Conservation (phyloP, 2,113 vertebrate genomes). For the Saguinus midas region DNA sequence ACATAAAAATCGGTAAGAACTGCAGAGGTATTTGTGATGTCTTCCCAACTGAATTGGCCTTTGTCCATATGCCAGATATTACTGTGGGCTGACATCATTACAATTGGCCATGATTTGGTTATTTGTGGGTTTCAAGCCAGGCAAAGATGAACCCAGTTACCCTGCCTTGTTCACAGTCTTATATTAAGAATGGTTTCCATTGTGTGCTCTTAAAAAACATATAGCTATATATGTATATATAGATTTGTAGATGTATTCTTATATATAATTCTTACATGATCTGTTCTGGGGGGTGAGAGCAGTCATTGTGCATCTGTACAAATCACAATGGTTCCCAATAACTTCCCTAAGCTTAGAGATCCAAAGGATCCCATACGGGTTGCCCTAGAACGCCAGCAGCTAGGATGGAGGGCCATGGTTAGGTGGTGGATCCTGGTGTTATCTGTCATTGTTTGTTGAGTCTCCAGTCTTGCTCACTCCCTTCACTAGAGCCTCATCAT, state of each 20-base stretch:
- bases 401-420: too few relatives aligned
- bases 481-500: neutral
- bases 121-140: neutral
- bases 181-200: neutral
- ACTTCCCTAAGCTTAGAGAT: neutral
- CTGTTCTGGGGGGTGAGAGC: neutral
- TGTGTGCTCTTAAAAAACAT: neutral
- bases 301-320: neutral
- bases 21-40: neutral
- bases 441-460: neutral
- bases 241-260: too few relatives aligned
- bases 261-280: neutral
- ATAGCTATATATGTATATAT: too few relatives aligned
- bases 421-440: neutral
- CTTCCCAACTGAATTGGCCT: neutral
- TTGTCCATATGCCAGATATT: neutral
- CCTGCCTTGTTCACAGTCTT: neutral
- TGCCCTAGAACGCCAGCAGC: too few relatives aligned
- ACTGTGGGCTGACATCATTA: neutral
- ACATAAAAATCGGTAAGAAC: slow-evolving; percentile 13
- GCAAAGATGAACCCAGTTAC: neutral
- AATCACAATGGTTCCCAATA: neutral
- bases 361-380: neutral
- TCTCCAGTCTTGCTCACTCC: neutral
- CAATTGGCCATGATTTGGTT: neutral